Conservation (phyloP, 2,113 vertebrate genomes). For the Puma concolor region DNA sequence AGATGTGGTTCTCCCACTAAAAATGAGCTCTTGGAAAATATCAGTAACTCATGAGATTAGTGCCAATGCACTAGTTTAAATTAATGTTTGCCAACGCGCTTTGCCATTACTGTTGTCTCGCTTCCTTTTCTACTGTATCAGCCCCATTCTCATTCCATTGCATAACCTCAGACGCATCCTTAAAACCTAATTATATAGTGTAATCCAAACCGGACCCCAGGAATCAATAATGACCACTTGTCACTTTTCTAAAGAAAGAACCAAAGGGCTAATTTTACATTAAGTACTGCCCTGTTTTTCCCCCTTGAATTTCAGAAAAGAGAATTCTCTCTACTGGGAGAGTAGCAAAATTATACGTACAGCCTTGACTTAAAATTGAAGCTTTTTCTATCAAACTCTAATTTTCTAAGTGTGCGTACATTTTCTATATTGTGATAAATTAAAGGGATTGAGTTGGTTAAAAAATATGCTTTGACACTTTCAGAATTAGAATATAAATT, state of each 20-base stretch:
- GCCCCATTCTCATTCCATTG: background rate
- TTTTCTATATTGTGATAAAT: background rate
- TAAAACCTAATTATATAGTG: background rate
- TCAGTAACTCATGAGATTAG: background rate
- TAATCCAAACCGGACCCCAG: background rate
- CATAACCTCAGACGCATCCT: background rate
- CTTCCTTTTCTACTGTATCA: background rate
- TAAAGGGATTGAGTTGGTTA: background rate
- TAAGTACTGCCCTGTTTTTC: background rate
- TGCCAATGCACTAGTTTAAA: background rate
- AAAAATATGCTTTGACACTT: background rate
- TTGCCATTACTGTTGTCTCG: background rate
- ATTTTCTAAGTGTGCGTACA: background rate
- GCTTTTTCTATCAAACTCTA: background rate
- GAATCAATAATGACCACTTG: background rate
- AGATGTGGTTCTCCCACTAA: background rate
- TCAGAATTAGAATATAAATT: background rate
- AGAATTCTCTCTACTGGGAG: background rate
- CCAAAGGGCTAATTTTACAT: background rate
- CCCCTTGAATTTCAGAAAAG: background rate
- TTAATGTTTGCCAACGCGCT: background rate
- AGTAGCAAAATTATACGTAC: background rate
- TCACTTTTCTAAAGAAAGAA: background rate
- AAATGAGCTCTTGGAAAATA: constrained; percentile 28
- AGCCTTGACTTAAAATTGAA: background rate